phyloP scores from a whole-genome alignment of 2,113 vertebrate genomes.

The Bathybates hornii region DNA sequence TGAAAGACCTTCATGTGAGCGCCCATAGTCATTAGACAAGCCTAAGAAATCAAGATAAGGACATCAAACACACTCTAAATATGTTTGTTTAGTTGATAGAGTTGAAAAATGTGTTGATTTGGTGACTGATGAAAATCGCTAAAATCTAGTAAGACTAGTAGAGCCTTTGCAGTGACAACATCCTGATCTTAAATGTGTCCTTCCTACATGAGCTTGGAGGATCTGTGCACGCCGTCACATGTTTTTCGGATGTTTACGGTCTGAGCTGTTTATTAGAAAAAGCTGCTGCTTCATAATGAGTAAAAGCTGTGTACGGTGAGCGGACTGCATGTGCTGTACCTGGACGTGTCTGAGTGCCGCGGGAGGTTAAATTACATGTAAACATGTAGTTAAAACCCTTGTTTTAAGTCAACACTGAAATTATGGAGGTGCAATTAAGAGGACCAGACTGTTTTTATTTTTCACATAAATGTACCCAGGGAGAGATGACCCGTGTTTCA shows the following conservation, averaged over 20 bases:
- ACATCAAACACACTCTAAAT: accelerated
- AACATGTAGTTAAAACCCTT: background rate
- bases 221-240: background rate
- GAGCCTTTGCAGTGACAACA: accelerated
- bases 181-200: background rate
- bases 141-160: accelerated
- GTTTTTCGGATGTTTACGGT: background rate
- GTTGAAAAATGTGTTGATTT: background rate
- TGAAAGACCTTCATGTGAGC: background rate
- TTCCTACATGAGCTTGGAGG: accelerated
- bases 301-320: background rate
- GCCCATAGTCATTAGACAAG: background rate
- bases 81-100: background rate
- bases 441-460: background rate
- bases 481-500: background rate
- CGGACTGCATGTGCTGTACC: background rate
- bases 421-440: background rate
- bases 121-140: background rate
- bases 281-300: background rate
- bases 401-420: background rate
- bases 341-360: background rate
- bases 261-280: background rate
- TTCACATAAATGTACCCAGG: background rate
- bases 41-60: background rate
- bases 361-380: background rate